Evolutionary conservation across 2,113 vertebrate species (phyloP), one percentile per base, ranked within the genome.

Genomic region (Eudyptes chrysolophus): DNA sequence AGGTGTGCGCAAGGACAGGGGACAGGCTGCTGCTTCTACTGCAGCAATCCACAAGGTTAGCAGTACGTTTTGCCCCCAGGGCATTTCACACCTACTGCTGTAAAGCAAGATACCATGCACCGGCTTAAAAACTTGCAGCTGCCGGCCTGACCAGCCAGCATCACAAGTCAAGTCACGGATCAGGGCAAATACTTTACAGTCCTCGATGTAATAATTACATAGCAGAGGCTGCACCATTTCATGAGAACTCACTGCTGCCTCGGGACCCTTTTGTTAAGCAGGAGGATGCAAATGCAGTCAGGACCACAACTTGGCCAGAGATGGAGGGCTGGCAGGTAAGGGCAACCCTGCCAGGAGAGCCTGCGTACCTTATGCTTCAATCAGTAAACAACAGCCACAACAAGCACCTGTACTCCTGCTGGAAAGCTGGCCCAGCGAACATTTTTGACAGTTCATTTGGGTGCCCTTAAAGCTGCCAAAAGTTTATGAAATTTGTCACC

Each of bases 161-260:
- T 92, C 87, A 70, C 42, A 16, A 95, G 72, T 65, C 87, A 79
- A 79, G 85, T 94, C 96, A 94, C 20, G 6, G 85, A 75, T 13
- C 16, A 38, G 29, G 52, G 42, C 52, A 85, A 90, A 90, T 55
- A 78, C 38, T n/a, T 79, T 2, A 38, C 54, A 70, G 65, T 49
- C 48, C n/a, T 42, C 5, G n/a, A 26, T 66, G 78, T 66, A 92
- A 84, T 89, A n/a, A 87, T 87, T 92, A 92, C 62, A 71, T 2
- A 38, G 69, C 51, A 46, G 30, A 10, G 36, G 65, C 69, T 18
- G 48, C 58, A 80, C 7, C 44, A 12, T 18, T 77, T 24, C 77
- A 58, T 6, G 4, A 46, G 55, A 14, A 19, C 19, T 62, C 60
- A 14, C 1, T 51, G 44, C 76, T 87, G 81, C 84, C 64, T 65